A percentile compares a stretch with the other conserved stretches of the same genome.
phyloP scores from a whole-genome alignment of 1,140 invertebrate species.

The Nixonia krombeini region DNA sequence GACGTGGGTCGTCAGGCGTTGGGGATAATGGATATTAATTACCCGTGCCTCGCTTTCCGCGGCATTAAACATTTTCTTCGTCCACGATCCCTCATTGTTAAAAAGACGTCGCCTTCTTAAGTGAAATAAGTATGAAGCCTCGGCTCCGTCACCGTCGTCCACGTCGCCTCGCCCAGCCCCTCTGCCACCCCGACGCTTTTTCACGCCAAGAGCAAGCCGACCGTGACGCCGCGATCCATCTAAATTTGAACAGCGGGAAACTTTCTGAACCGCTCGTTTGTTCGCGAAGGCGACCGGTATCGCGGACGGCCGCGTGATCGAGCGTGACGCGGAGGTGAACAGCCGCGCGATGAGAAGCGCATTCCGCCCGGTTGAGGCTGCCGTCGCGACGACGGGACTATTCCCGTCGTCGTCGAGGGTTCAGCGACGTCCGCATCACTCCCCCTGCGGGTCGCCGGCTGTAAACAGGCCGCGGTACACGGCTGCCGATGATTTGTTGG shows the following conservation, averaged over 20 bases:
- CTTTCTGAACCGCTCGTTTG: conserved; percentile 60
- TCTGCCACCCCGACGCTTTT: too few species aligned
- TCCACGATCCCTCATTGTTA: conserved; percentile 71
- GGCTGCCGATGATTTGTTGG: conserved; percentile 67
- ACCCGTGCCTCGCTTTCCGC: conserved; percentile 68
- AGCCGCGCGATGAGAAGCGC: conserved; percentile 37
- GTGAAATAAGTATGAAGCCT: conserved; percentile 69
- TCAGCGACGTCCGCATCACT: conserved; percentile 46
- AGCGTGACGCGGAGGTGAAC: too few species aligned
- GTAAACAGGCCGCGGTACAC: conserved; percentile 41
- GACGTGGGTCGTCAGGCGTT: conserved; percentile 61
- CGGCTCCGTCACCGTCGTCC: conserved; percentile 49
- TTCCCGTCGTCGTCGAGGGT: conserved; percentile 54
- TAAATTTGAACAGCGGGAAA: conserved; percentile 69
- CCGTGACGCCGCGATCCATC: conserved; percentile 71
- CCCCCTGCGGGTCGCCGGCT: conserved; percentile 38
- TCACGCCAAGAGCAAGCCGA: too few species aligned
- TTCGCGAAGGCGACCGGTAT: too few species aligned
- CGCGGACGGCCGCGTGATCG: too few species aligned
- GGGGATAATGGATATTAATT: conserved; percentile 72
- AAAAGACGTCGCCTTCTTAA: conserved; percentile 66
- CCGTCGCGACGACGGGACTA: conserved; percentile 54
- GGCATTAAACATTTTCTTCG: conserved; percentile 71
- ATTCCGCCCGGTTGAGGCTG: too few species aligned
- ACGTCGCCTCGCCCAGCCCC: conserved; percentile 34